Conservation (phyloP, 1,140 invertebrate genomes). For the Drosophila teissieri region DNA sequence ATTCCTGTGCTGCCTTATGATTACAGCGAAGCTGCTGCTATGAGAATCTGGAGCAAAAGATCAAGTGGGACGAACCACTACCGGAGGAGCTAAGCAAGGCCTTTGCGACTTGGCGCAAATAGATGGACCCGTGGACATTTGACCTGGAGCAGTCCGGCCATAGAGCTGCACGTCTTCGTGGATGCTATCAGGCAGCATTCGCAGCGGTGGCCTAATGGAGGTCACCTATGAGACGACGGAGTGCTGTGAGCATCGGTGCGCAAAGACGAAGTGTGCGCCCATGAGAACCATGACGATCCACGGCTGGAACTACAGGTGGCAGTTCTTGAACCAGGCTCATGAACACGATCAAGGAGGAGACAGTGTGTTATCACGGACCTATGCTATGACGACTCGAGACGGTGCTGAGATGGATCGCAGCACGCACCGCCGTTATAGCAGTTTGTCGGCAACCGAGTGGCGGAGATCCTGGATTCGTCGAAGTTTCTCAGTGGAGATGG, state of each 20-base stretch:
- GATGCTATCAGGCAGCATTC: conserved; percentile 11
- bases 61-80: conserved; percentile 6
- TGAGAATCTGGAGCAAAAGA: conserved; percentile 2
- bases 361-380: background rate
- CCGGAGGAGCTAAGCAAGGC: background rate
- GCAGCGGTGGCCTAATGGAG: conserved; percentile 44
- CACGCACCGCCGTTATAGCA: conserved; percentile 9
- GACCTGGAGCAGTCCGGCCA: background rate
- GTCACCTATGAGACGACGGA: background rate
- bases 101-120: background rate
- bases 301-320: conserved; percentile 84
- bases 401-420: background rate
- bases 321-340: conserved; percentile 70
- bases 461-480: conserved; percentile 50
- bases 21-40: conserved; percentile 1
- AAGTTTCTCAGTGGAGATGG: background rate
- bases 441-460: conserved; percentile 65
- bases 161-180: conserved; percentile 42
- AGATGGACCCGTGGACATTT: conserved; percentile 4
- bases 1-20: background rate
- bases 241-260: conserved; percentile 8
- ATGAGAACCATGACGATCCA: conserved; percentile 78
- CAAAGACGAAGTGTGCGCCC: conserved; percentile 79
- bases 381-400: background rate
- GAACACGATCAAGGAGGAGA: conserved; percentile 1